phyloP scores from a whole-genome alignment of 2,888 invertebrate species.

The Carterocephalus palaemon region DNA sequence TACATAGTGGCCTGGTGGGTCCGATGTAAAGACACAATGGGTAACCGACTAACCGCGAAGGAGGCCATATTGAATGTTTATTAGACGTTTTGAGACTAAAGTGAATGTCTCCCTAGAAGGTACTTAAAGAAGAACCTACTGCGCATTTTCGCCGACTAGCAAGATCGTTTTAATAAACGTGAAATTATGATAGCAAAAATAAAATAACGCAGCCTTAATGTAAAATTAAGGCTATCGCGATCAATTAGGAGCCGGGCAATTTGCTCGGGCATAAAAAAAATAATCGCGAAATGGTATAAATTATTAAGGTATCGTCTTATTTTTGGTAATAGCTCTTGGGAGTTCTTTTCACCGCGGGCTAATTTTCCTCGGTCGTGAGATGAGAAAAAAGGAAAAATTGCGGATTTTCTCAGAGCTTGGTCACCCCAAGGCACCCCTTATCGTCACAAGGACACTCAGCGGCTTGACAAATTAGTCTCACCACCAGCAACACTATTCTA shows the following conservation, averaged over 20 bases:
- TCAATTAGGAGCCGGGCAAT: constrained; percentile 5
- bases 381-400: not conserved
- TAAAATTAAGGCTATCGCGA: constrained; percentile 15
- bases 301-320: constrained; percentile 16
- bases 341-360: constrained; percentile 16
- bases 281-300: constrained; percentile 15
- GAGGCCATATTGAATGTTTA: too few species aligned
- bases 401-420: constrained; percentile 17
- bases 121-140: too few species aligned
- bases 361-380: constrained; percentile 12
- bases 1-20: too few species aligned
- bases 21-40: too few species aligned
- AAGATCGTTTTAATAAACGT: too few species aligned
- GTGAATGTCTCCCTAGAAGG: not conserved
- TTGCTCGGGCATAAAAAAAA: constrained; percentile 14
- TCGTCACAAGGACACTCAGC: constrained; percentile 28
- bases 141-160: too few species aligned
- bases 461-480: constrained; percentile 29
- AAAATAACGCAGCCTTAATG: not conserved
- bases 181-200: too few species aligned
- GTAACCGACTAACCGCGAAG: too few species aligned
- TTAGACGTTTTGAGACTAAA: too few species aligned
- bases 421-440: constrained; percentile 28
- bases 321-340: constrained; percentile 20
- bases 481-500: constrained; percentile 9